A percentile compares a stretch with the other conserved stretches of the same genome.
These are phyloP conservation scores for Ardeotis arabs DNA, from an alignment of 2,113 vertebrate species.

Conservation along the genomic window DNA sequence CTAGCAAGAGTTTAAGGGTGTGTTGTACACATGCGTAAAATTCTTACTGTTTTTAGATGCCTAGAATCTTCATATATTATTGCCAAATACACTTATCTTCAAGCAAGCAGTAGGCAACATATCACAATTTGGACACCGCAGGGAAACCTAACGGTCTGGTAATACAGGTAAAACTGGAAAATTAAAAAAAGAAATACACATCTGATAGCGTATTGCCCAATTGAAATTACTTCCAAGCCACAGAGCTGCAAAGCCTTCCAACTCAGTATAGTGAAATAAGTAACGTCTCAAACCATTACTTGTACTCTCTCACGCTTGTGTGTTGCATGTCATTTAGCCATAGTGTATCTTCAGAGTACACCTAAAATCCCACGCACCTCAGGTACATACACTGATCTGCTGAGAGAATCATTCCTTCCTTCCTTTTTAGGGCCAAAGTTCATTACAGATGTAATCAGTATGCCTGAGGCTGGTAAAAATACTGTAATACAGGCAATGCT, in stretches of 20 bases:
- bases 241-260: constrained; percentile 77
- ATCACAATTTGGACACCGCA: constrained; percentile 81
- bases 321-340: constrained; percentile 69
- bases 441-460: constrained; percentile 71
- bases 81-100: constrained; percentile 81
- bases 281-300: constrained; percentile 77
- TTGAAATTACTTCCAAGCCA: constrained; percentile 78
- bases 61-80: constrained; percentile 75
- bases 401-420: constrained; percentile 67
- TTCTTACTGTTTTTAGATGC: constrained; percentile 71
- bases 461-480: constrained; percentile 81
- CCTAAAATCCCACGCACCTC: constrained; percentile 74
- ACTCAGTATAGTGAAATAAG: constrained; percentile 71
- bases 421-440: constrained; percentile 75
- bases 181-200: constrained; percentile 74
- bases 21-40: constrained; percentile 78
- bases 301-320: constrained; percentile 70
- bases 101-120: constrained; percentile 86
- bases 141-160: constrained; percentile 78
- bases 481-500: constrained; percentile 82
- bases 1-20: constrained; percentile 79
- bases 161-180: constrained; percentile 80
- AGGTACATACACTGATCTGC: constrained; percentile 67
- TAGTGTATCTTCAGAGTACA: constrained; percentile 75
- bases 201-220: constrained; percentile 77